Percentiles rank a stretch among this genome's conserved stretches.
Evolutionary conservation across 1,140 invertebrate species (phyloP).

Genomic region (Drosophila repletoides): DNA sequence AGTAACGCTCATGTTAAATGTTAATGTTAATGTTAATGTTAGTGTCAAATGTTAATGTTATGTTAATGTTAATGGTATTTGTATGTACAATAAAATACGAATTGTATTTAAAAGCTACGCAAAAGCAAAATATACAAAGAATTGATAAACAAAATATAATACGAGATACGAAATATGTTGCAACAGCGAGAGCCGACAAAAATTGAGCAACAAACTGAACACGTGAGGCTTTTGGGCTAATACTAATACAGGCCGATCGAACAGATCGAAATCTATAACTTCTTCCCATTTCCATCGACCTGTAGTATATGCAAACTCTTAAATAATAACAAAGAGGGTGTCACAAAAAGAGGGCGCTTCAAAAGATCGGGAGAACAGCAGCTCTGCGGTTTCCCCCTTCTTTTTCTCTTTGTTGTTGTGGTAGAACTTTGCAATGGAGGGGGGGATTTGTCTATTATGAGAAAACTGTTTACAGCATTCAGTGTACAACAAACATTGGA

Average conservation of each 20-base stretch:
- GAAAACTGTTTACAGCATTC: conserved; percentile 53
- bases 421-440: conserved; percentile 22
- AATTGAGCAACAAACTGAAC: conserved; percentile 37
- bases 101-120: conserved; percentile 61
- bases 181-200: conserved; percentile 50
- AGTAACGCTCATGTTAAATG: conserved; percentile 18
- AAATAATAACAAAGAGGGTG: conserved; percentile 35
- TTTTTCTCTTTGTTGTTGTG: conserved; percentile 3
- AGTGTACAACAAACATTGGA: conserved; percentile 45
- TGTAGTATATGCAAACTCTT: conserved; percentile 2
- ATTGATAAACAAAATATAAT: conserved; percentile 49
- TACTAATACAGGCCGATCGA: conserved; percentile 17
- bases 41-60: too few species aligned
- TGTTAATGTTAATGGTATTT: conserved; percentile 25
- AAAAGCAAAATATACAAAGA: conserved; percentile 62
- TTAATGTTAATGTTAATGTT: too few species aligned
- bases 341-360: conserved; percentile 26
- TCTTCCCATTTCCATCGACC: conserved; percentile 13
- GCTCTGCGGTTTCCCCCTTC: conserved; percentile 16
- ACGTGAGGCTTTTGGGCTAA: conserved; percentile 35
- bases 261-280: neutral
- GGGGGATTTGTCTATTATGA: conserved; percentile 34
- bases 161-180: conserved; percentile 42
- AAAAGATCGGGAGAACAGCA: conserved; percentile 29
- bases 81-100: conserved; percentile 60